Percentiles rank a stretch among this genome's conserved stretches.
phyloP scores from a whole-genome alignment of 2,797 vertebrate genomes.

The Tapirus indicus region DNA sequence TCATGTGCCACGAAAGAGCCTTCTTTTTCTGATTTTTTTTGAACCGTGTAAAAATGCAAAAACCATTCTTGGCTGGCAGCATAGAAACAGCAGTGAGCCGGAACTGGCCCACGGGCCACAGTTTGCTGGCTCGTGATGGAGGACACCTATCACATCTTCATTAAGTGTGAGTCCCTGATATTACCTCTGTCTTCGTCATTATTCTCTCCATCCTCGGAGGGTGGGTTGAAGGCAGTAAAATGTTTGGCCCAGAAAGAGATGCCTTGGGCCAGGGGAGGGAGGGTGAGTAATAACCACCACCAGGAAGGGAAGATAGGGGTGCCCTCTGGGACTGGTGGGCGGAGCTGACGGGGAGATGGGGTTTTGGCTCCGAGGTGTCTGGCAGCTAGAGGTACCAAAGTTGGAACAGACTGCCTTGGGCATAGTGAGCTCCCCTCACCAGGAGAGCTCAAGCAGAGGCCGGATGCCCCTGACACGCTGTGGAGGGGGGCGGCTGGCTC shows the following conservation, averaged over 20 bases:
- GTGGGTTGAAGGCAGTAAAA: not conserved
- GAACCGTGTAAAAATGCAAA: not conserved
- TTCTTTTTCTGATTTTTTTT: not conserved
- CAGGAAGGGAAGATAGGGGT: fast-evolving
- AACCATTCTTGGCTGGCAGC: not conserved
- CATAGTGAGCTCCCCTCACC: not conserved
- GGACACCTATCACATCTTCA: fast-evolving
- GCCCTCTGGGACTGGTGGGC: not conserved
- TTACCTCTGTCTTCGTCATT: not conserved
- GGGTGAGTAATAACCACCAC: fast-evolving
- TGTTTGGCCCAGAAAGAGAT: not conserved
- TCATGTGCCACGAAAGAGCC: not conserved
- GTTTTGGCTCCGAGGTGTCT: not conserved
- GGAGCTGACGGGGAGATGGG: not conserved
- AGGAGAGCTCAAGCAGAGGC: not conserved
- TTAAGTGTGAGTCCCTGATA: not conserved
- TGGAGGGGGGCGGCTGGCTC: not conserved
- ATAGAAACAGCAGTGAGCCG: not conserved
- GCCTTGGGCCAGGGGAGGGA: fast-evolving
- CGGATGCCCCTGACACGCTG: not conserved
- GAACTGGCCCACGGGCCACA: not conserved
- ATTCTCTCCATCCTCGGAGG: not conserved
- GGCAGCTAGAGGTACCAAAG: not conserved
- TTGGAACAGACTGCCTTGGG: not conserved
- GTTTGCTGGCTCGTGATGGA: not conserved